Evolutionary conservation across 2,113 vertebrate genomes (phyloP), one percentile per base, ranked within the genome.

Genomic region (Equus quagga): DNA sequence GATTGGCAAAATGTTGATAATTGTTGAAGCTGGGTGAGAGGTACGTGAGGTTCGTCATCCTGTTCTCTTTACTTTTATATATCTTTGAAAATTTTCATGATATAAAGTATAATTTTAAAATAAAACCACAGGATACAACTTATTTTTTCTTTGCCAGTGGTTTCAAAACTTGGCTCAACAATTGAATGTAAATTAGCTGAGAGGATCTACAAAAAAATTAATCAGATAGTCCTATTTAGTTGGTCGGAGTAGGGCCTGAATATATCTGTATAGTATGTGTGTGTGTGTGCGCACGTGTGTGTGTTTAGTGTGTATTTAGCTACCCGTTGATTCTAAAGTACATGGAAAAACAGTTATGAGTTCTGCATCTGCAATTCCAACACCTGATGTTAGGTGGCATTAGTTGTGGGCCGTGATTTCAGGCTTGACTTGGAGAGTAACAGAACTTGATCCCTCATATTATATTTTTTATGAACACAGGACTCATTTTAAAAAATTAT

Each of bases 341-440:
- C 23, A 3, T 46, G 7, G n/a, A 67, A n/a, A 96, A 88, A 36
- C 6, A 56, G 1, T 67, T 26, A 51, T 56, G 6, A n/a, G 6
- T 23, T 88, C 54, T 91, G 33, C 6, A 82, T 79, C 31, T 78
- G 41, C 79, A 82, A 36, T 91, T 60, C 67, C 65, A 93, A 79
- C 1, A 72, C 7, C 6, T 81, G 49, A 8, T 19, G 13, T 65
- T 95, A 91, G 46, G 31, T 88, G 67, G 82, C 96, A 19, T 12
- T 82, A 64, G 18, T n/a, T 95, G 49, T 93, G 82, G 96, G 67
- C 10, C 56, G 69, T 64, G 24, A 89, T 69, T 97, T 96, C 58
- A 70, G 31, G 18, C 28, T 67, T 73, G 33, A 82, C 51, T 94
- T 91, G 9, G 8, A 12, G n/a, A 69, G 4, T 91, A 93, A 89